These are phyloP conservation scores for Rafetus swinhoei DNA, from an alignment of 2,113 vertebrate species.

Conservation along the genomic window DNA sequence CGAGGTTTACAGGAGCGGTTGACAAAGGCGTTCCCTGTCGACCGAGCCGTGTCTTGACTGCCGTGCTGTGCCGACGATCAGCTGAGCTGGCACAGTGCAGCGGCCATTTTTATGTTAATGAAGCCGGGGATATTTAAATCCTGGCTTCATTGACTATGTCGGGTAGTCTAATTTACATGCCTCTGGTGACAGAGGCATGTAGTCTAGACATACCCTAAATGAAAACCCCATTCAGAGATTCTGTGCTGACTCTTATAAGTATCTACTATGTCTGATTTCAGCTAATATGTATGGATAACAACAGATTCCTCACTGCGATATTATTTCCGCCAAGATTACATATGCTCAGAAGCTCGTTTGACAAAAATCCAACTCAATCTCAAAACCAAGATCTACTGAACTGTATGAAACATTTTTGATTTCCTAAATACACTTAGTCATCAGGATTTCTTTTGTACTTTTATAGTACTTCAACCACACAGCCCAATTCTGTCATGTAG, in stretches of 20 bases:
- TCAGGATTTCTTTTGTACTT: conserved; percentile 18
- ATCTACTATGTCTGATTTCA: background rate
- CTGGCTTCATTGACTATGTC: too few relatives aligned
- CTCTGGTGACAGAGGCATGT: too few relatives aligned
- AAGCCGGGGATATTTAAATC: too few relatives aligned
- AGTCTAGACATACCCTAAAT: background rate
- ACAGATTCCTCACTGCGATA: background rate
- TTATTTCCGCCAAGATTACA: background rate
- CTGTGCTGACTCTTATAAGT: background rate
- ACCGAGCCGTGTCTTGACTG: too few relatives aligned
- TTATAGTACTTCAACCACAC: background rate
- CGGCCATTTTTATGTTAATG: too few relatives aligned
- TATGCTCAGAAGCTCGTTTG: background rate
- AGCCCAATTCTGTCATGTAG: conserved; percentile 11
- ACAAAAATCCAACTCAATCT: background rate
- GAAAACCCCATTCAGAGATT: background rate
- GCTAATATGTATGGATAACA: background rate
- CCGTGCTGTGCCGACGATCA: too few relatives aligned
- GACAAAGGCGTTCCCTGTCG: too few relatives aligned
- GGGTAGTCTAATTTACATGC: too few relatives aligned
- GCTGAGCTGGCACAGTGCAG: too few relatives aligned
- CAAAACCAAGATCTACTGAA: background rate
- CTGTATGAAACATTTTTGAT: background rate
- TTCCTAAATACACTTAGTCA: background rate
- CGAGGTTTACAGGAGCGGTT: too few relatives aligned